Conservation (phyloP, 2,113 vertebrate genomes). For the Bambusicola thoracicus region DNA sequence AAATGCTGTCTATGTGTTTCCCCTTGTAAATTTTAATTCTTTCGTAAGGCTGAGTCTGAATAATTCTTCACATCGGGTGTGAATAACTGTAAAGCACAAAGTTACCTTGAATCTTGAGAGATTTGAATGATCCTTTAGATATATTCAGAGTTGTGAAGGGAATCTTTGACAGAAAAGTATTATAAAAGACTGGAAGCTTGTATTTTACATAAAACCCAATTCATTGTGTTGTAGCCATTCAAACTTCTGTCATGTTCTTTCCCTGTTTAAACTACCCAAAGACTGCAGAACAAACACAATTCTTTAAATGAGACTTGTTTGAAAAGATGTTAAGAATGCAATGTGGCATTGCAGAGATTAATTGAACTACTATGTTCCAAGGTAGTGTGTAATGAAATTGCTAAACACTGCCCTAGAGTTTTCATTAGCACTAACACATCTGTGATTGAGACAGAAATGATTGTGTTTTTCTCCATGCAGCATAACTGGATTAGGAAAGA, state of each 20-base stretch:
- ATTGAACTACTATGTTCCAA: slow-evolving; percentile 23
- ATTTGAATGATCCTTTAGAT: background rate
- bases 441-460: slow-evolving; percentile 45
- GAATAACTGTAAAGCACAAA: background rate
- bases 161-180: background rate
- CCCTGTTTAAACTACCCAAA: background rate
- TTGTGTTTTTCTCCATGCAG: background rate
- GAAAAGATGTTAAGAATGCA: slow-evolving; percentile 40
- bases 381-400: slow-evolving; percentile 51
- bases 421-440: slow-evolving; percentile 52
- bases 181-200: background rate
- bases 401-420: slow-evolving; percentile 57
- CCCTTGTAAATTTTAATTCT: background rate
- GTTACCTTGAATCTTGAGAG: background rate
- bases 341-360: slow-evolving; percentile 38
- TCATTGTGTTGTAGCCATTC: background rate
- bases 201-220: background rate
- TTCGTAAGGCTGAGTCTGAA: background rate
- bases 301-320: background rate
- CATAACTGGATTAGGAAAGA: slow-evolving; percentile 27
- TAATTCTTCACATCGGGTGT: background rate
- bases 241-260: background rate
- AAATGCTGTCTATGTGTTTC: background rate
- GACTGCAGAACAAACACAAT: background rate
- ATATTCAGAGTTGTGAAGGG: background rate